Percentiles rank a stretch among this genome's conserved stretches.
phyloP scores from a whole-genome alignment of 2,113 vertebrate genomes.

The Brachyistius frenatus region DNA sequence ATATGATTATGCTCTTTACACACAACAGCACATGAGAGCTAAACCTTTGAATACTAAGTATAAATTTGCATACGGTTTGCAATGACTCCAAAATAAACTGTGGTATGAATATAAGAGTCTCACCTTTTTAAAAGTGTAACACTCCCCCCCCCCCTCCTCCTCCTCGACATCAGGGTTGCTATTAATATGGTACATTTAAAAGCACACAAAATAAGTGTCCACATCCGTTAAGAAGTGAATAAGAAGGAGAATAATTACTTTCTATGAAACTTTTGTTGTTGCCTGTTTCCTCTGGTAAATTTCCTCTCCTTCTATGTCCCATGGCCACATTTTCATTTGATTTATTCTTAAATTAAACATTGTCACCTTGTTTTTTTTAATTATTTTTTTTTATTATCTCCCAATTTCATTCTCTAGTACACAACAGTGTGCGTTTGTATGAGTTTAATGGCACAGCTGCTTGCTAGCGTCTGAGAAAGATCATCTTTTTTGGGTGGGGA shows the following conservation, averaged over 20 bases:
- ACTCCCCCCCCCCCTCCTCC: neutral
- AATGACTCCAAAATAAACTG: conserved; percentile 22
- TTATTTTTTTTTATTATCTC: neutral
- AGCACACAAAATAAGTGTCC: neutral
- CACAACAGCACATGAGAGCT: conserved; percentile 28
- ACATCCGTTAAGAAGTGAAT: neutral
- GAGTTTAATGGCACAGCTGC: neutral
- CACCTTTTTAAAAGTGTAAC: conserved; percentile 20
- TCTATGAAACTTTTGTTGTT: conserved; percentile 39
- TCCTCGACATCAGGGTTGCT: conserved; percentile 8
- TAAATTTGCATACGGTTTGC: conserved; percentile 44
- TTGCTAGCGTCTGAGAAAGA: neutral
- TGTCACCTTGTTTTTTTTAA: neutral
- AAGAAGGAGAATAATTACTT: conserved; percentile 27
- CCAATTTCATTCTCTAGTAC: conserved; percentile 14
- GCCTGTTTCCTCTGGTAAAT: neutral
- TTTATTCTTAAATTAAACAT: conserved; percentile 24
- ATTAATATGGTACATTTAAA: conserved; percentile 31
- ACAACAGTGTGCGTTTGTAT: neutral
- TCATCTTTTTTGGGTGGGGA: neutral
- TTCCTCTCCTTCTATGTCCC: conserved; percentile 19
- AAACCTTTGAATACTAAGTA: conserved; percentile 51
- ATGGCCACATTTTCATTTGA: neutral
- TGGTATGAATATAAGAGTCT: conserved; percentile 32
- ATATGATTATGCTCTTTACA: conserved; percentile 43